Evolutionary conservation across 2,797 vertebrate genomes (phyloP).

Genomic region (Dryobates pubescens): DNA sequence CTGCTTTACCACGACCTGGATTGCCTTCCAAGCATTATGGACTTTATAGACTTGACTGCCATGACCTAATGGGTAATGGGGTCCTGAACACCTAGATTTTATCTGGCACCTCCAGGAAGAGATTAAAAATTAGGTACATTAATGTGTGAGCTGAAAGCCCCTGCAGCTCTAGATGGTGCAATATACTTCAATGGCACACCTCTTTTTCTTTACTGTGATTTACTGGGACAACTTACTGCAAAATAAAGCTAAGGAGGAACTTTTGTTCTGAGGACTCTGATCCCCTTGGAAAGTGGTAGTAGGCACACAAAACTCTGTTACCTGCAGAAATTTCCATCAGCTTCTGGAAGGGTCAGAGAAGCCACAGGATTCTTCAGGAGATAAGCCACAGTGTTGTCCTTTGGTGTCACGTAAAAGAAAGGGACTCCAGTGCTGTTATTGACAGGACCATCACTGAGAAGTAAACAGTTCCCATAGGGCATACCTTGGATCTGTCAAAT

Average conservation of each 20-base stretch:
- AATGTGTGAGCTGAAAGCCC: background rate
- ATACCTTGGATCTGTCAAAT: slow-evolving; percentile 85
- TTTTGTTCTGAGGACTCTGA: background rate
- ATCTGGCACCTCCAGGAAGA: background rate
- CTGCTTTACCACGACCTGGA: background rate
- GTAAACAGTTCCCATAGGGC: slow-evolving; percentile 89
- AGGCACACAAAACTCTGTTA: slow-evolving; percentile 42
- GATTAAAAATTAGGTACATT: background rate
- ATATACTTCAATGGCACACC: background rate
- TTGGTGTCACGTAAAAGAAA: slow-evolving; percentile 87
- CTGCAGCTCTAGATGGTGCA: background rate
- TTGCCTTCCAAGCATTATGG: background rate
- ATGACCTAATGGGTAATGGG: background rate
- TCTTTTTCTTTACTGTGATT: background rate
- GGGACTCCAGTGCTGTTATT: slow-evolving; percentile 90
- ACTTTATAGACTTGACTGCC: background rate
- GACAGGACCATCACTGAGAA: slow-evolving; percentile 87
- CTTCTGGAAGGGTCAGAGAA: slow-evolving; percentile 87
- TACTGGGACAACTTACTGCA: background rate
- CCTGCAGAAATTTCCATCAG: slow-evolving; percentile 90
- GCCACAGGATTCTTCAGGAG: slow-evolving; percentile 84
- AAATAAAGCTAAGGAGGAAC: background rate
- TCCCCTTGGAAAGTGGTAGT: background rate
- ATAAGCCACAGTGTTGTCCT: slow-evolving; percentile 83
- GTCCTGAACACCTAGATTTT: background rate